These are phyloP conservation scores for Lysandra bellargus DNA, from an alignment of 2,888 invertebrate genomes.

Conservation along the genomic window DNA sequence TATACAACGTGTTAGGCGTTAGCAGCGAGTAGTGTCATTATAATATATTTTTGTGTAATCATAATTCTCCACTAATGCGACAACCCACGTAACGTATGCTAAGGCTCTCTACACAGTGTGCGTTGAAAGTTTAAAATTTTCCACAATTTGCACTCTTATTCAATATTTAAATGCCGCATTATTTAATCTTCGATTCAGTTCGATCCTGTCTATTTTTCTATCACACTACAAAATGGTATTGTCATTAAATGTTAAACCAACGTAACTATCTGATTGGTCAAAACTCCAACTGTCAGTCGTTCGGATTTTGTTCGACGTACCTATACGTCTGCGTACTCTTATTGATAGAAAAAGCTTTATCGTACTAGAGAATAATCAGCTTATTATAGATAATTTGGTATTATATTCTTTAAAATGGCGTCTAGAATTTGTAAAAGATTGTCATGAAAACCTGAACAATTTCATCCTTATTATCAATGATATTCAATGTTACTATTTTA, in stretches of 20 bases:
- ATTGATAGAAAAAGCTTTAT: too few species aligned
- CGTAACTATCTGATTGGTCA: too few species aligned
- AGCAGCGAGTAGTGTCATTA: not conserved
- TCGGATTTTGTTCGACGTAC: too few species aligned
- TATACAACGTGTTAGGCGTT: not conserved
- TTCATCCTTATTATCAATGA: not conserved
- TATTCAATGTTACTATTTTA: too few species aligned
- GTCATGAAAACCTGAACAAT: not conserved
- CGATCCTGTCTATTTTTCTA: not conserved
- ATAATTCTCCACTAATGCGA: not conserved
- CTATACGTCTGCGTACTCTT: too few species aligned
- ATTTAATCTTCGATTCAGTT: not conserved
- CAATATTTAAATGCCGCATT: not conserved
- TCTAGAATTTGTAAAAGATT: not conserved
- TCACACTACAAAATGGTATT: too few species aligned
- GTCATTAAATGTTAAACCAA: too few species aligned
- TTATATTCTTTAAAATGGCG: not conserved
- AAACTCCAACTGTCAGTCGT: too few species aligned
- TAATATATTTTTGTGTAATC: slow-evolving; percentile 17
- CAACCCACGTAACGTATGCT: not conserved
- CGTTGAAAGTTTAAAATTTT: not conserved
- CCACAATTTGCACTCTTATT: not conserved
- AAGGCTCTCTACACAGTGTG: not conserved
- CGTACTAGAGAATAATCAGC: too few species aligned
- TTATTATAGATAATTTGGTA: not conserved